Conservation (phyloP, 2,113 vertebrate species). For the Cynopterus brachyotis region DNA sequence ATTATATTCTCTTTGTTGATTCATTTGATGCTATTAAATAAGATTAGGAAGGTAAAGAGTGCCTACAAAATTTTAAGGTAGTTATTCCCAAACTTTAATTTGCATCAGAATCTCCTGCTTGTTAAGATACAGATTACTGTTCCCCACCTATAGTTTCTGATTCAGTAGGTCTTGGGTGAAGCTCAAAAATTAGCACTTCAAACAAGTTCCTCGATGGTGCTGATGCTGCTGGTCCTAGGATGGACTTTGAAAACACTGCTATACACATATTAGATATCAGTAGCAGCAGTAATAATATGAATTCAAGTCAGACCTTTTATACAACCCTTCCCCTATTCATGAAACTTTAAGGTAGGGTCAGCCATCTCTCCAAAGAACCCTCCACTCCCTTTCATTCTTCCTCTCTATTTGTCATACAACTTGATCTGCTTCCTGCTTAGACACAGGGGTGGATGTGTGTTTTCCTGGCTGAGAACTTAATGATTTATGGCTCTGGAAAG, state of each 20-base stretch:
- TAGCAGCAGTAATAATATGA: background rate
- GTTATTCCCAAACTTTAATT: background rate
- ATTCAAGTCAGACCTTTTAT: background rate
- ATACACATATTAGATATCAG: background rate
- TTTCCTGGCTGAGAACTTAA: background rate
- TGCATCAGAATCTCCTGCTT: background rate
- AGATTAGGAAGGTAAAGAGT: background rate
- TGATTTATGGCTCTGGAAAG: background rate
- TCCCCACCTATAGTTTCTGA: background rate
- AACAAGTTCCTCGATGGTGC: background rate
- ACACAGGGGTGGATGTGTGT: background rate
- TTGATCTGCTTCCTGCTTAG: background rate
- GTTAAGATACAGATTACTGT: background rate
- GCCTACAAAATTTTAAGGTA: background rate
- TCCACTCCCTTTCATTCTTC: background rate
- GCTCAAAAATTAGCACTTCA: constrained; percentile 1
- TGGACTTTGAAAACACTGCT: background rate
- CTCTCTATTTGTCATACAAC: background rate
- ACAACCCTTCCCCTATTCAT: background rate
- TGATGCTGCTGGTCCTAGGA: background rate
- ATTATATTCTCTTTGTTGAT: background rate
- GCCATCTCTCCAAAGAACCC: background rate
- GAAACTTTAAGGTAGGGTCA: background rate
- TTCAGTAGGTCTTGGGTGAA: background rate
- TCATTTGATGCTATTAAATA: background rate